Evolutionary conservation across 2,888 invertebrate species (phyloP), one percentile per base, ranked within the genome.

Genomic region (Spodoptera littoralis): DNA sequence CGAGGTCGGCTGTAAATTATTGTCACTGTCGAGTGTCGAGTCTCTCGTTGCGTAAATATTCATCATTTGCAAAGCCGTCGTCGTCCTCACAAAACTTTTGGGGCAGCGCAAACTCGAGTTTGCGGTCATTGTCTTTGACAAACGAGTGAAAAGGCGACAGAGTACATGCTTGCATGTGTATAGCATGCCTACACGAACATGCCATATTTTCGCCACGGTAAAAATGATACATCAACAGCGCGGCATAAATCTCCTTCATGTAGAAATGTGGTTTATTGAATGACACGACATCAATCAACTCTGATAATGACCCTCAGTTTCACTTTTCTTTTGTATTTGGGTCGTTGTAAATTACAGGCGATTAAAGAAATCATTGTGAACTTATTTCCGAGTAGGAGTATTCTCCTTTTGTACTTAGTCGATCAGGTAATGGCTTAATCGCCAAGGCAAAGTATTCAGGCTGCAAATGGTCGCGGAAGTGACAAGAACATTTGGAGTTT

Each of bases 1-100:
- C 91, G 89, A 92, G 92, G 93, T 83, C 85, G 81, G 45, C 71
- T 74, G 84, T 88, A 86, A 89, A 89, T 91, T 87, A 87, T 84
- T 87, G 88, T 87, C 87, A 83, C 85, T 83, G 83, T 73, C 79
- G 77, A 80, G 70, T 83, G 83, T 73, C 79, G 77, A 80, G 69
- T 78, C 74, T 73, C 79, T 80, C 59, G 79, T 90, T 90, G 88
- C 88, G 89, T 85, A 91, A 90, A 87, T 78, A 71, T 80, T 75
- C 79, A 81, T 81, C 81, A 82, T 82, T 87, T 82, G 80, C 79
- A 82, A 80, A 75, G 76, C 65, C 63, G 58, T 61, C 63, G 58
- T 60, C 44, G 68, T 74, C 81, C 59, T 47, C 48, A 49, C 80
- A 62, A 65, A 43, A 47, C 43, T 71, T 70, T 76, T 54, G 65